These are phyloP conservation scores for Elanoides forficatus DNA, from an alignment of 2,113 vertebrate genomes.

Conservation along the genomic window DNA sequence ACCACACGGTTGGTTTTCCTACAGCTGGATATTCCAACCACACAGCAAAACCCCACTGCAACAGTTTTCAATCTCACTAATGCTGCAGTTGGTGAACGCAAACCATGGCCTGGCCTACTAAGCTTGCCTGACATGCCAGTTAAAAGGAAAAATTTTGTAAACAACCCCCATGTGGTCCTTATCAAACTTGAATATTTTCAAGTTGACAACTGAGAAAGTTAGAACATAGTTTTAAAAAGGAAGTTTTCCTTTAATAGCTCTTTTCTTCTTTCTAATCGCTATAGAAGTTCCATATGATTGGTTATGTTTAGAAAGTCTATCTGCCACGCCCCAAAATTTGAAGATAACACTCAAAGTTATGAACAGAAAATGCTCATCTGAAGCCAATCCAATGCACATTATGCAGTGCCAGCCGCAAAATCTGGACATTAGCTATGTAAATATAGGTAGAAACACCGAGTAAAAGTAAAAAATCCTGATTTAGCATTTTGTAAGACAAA, in stretches of 20 bases:
- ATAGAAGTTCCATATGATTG: not conserved
- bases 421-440: not conserved
- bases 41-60: not conserved
- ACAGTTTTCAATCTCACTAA: not conserved
- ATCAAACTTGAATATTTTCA: not conserved
- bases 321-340: not conserved
- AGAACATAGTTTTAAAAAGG: not conserved
- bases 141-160: not conserved
- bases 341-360: not conserved
- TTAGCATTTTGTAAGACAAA: not conserved
- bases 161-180: not conserved
- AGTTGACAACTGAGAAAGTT: not conserved
- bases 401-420: not conserved
- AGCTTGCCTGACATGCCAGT: not conserved
- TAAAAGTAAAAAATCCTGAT: not conserved
- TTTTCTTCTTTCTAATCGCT: not conserved
- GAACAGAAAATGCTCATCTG: not conserved
- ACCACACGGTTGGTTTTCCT: not conserved
- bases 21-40: not conserved
- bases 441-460: not conserved
- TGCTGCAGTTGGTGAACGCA: not conserved
- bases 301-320: not conserved
- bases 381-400: not conserved
- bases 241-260: not conserved
- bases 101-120: not conserved